Conservation (phyloP, 2,888 invertebrate species). For the Cheilosia variabilis region DNA sequence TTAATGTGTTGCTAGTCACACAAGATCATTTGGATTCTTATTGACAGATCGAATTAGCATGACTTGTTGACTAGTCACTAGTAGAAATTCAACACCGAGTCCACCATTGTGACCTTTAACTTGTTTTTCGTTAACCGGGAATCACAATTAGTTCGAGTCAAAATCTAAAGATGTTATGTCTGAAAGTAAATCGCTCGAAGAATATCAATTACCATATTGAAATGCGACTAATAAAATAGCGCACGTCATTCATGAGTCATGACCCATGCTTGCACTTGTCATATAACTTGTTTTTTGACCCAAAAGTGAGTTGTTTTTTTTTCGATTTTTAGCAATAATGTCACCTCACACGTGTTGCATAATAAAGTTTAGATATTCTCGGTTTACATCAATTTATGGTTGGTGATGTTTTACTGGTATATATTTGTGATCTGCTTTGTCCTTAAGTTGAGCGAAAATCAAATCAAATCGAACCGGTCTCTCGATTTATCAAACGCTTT, state of each 20-base stretch:
- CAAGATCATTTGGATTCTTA: slow-evolving; percentile 55
- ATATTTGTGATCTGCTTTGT: slow-evolving; percentile 10
- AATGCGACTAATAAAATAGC: slow-evolving; percentile 20
- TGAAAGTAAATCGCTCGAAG: not conserved
- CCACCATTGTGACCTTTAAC: slow-evolving; percentile 21
- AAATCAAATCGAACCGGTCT: slow-evolving; percentile 38
- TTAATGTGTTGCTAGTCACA: slow-evolving; percentile 17
- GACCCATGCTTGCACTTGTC: slow-evolving; percentile 5
- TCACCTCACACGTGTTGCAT: slow-evolving; percentile 28
- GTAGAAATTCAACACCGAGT: not conserved
- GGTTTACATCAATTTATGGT: not conserved
- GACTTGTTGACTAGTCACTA: slow-evolving; percentile 34
- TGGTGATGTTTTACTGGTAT: not conserved
- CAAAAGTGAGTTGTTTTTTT: slow-evolving; percentile 25
- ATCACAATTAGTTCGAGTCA: too few relatives aligned
- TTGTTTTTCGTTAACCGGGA: too few relatives aligned
- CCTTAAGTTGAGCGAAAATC: slow-evolving; percentile 33
- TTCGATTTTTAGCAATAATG: slow-evolving; percentile 1
- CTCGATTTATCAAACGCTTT: slow-evolving; percentile 14
- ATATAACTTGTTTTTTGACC: slow-evolving; percentile 64
- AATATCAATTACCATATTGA: slow-evolving; percentile 5
- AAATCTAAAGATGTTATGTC: too few relatives aligned
- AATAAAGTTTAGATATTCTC: slow-evolving; percentile 10
- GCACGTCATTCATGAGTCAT: slow-evolving; percentile 18
- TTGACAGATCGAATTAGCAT: slow-evolving; percentile 57